Evolutionary conservation across 2,797 vertebrate species (phyloP), one percentile per base, ranked within the genome.

Genomic region (Enteromius afrohamiltoni): DNA sequence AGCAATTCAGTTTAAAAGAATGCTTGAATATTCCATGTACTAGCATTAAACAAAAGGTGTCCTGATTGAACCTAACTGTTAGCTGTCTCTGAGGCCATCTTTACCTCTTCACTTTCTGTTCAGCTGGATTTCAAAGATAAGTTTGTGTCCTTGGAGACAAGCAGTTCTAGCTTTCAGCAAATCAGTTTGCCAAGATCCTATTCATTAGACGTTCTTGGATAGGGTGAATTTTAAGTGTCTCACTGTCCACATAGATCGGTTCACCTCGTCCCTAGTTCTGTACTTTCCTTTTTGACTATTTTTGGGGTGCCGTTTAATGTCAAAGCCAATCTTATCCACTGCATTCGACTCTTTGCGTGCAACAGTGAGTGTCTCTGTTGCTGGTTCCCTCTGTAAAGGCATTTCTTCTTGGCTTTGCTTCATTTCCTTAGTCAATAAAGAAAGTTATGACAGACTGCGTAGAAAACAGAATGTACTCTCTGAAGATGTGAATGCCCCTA

Each of bases 191-290:
- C 0, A 77, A 83, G 81, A 83, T 85, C 86, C 79, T 85, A 87
- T 87, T 85, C 85, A 81, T 83, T 83, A 87, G 80, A 68, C 68
- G 55, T 75, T 87, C 49, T 87, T 75, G 78, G 78, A 85, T 70
- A 65, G 51, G 78, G 42, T 85, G 82, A 87, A 79, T 84, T 75
- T 79, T 74, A 87, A 82, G 82, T 64, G 84, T 78, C 81, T 85
- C 73, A 47, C 84, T 83, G 84, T 84, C 84, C 78, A 78, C 70
- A 83, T 77, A 85, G 73, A 87, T 85, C 42, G 67, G 73, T 80
- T 87, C 78, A 73, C 51, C 73, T 23, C 1, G n/a, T 85, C 84
- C 86, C 78, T 37, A 51, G 47, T 76, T 83, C 42, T 34, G 34
- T 40, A 77, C 47, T 84, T 83, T 70, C 71, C 58, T 69, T 60